Evolutionary conservation across 2,113 vertebrate species (phyloP).

Genomic region (Actenoides hombroni): DNA sequence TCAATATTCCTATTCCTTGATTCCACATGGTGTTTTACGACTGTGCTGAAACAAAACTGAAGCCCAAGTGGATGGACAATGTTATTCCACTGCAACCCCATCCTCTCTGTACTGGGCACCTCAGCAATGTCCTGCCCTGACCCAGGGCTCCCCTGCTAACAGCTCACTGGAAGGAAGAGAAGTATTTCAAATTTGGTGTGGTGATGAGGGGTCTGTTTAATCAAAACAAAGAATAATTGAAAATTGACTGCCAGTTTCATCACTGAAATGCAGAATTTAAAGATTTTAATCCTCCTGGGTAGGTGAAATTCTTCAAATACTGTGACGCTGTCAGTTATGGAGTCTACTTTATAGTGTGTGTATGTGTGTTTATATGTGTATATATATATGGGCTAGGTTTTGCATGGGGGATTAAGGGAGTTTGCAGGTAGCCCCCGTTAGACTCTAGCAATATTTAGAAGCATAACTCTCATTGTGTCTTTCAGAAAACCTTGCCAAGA

Average conservation of each 20-base stretch:
- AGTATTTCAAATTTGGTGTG: not conserved
- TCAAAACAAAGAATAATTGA: not conserved
- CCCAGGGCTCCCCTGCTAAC: not conserved
- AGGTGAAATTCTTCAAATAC: not conserved
- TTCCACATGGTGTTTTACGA: not conserved
- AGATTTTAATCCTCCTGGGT: not conserved
- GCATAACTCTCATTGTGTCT: not conserved
- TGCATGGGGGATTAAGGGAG: not conserved
- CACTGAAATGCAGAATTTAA: not conserved
- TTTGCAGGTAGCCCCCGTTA: not conserved
- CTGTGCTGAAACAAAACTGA: not conserved
- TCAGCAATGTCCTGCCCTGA: not conserved
- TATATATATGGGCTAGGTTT: not conserved
- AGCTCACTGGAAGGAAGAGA: not conserved
- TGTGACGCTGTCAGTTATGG: not conserved
- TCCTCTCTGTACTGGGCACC: not conserved
- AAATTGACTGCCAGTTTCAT: not conserved
- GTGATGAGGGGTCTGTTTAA: not conserved
- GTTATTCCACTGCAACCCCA: not conserved
- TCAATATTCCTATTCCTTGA: not conserved
- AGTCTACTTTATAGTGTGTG: not conserved
- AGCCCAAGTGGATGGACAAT: not conserved
- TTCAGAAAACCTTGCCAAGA: constrained; percentile 35
- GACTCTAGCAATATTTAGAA: not conserved
- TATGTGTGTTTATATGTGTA: too few species aligned